phyloP scores from a whole-genome alignment of 2,797 vertebrate genomes.

The Danio albolineatus region DNA sequence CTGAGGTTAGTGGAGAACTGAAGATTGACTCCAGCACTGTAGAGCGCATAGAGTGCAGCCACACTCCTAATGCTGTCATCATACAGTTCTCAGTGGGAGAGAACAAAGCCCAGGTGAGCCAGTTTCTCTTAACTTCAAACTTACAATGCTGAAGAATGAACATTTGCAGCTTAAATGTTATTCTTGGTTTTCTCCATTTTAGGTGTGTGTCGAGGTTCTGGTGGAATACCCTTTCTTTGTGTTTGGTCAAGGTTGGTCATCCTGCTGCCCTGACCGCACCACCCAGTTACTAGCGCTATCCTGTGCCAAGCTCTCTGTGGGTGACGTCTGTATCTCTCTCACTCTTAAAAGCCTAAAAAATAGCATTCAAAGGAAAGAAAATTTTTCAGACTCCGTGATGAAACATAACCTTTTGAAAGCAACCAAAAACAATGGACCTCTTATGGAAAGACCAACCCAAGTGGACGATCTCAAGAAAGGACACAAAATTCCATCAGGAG shows the following conservation, averaged over 20 bases:
- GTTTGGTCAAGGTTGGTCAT: slow-evolving; percentile 99
- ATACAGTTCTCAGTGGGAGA: slow-evolving; percentile 98
- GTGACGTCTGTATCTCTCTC: slow-evolving; percentile 98
- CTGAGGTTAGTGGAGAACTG: slow-evolving; percentile 95
- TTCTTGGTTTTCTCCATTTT: slow-evolving; percentile 41
- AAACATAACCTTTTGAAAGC: slow-evolving; percentile 85
- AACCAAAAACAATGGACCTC: slow-evolving; percentile 81
- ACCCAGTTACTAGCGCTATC: slow-evolving; percentile 96
- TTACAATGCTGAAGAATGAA: neutral
- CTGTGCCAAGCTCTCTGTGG: slow-evolving; percentile 97
- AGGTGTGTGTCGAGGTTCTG: slow-evolving; percentile 98
- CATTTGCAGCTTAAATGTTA: neutral
- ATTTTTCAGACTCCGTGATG: slow-evolving; percentile 61
- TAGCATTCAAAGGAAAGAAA: slow-evolving; percentile 66
- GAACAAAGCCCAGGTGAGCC: slow-evolving; percentile 93
- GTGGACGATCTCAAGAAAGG: slow-evolving; percentile 81
- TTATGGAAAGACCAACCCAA: slow-evolving; percentile 78
- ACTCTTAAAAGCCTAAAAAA: slow-evolving; percentile 95
- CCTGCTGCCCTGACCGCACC: slow-evolving; percentile 96
- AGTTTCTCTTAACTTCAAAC: neutral
- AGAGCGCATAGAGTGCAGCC: slow-evolving; percentile 92
- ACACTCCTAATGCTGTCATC: slow-evolving; percentile 89
- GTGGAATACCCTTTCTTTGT: slow-evolving; percentile 99
- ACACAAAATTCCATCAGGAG: slow-evolving; percentile 76
- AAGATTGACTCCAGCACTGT: slow-evolving; percentile 99